These are phyloP conservation scores for Ptilorrhoa leucosticta DNA, from an alignment of 2,113 vertebrate species.

Conservation along the genomic window DNA sequence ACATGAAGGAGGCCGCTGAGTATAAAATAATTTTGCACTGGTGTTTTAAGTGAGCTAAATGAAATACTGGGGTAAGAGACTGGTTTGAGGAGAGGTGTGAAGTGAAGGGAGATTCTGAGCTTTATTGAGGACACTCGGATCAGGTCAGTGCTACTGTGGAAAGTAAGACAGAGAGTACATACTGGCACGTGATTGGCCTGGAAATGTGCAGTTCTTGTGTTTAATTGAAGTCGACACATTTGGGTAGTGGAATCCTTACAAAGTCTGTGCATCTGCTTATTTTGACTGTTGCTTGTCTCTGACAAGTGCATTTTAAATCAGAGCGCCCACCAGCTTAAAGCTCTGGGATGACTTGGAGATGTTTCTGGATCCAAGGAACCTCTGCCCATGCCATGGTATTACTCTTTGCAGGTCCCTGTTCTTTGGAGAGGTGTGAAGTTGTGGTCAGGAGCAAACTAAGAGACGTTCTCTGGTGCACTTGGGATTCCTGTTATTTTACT, in stretches of 20 bases:
- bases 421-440: not conserved
- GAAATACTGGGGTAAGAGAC: not conserved
- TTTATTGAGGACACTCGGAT: not conserved
- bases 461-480: fast-evolving
- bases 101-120: not conserved
- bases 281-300: constrained; percentile 6
- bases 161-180: not conserved
- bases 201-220: constrained; percentile 25
- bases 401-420: not conserved
- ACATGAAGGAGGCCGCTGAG: not conserved
- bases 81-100: not conserved
- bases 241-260: constrained; percentile 27
- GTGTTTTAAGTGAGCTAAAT: not conserved
- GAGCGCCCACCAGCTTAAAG: not conserved
- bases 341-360: not conserved
- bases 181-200: not conserved
- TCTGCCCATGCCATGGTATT: fast-evolving
- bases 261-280: constrained; percentile 25
- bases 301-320: not conserved
- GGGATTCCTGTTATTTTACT: not conserved
- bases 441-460: not conserved
- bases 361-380: not conserved
- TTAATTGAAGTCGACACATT: constrained; percentile 17
- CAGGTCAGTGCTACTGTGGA: not conserved
- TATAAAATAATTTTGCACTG: not conserved